phyloP scores from a whole-genome alignment of 2,113 vertebrate species.

The Ochotona curzoniae region DNA sequence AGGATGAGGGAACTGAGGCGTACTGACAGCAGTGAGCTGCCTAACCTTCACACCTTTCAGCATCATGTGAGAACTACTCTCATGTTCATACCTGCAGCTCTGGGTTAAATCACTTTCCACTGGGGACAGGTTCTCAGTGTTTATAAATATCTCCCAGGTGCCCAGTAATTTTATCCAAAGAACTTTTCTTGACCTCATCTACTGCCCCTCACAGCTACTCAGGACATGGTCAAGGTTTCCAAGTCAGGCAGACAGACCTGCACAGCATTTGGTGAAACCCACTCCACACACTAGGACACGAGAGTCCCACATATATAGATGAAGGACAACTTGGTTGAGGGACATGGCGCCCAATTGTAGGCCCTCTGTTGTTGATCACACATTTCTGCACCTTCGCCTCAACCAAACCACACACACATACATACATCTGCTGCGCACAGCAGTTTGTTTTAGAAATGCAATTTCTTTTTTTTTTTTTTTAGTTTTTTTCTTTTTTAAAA shows the following conservation, averaged over 20 bases:
- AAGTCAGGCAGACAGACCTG: not conserved
- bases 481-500: too few species aligned
- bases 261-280: fast-evolving
- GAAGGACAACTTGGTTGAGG: not conserved
- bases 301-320: fast-evolving
- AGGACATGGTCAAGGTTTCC: not conserved
- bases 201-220: not conserved
- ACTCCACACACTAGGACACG: fast-evolving
- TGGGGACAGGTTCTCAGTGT: not conserved
- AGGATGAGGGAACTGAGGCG: not conserved
- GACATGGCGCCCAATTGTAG: not conserved
- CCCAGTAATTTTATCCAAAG: not conserved
- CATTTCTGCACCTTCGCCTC: too few species aligned
- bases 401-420: not conserved
- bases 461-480: not conserved
- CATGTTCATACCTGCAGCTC: not conserved
- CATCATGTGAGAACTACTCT: fast-evolving
- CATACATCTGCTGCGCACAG: not conserved
- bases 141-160: not conserved
- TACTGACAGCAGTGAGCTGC: not conserved
- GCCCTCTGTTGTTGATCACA: not conserved
- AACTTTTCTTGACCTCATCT: not conserved
- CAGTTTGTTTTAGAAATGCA: not conserved
- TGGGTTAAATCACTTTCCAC: not conserved
- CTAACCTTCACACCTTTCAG: too few species aligned